A percentile compares a stretch with the other conserved stretches of the same genome.
These are phyloP conservation scores for Eleginops maclovinus DNA, from an alignment of 2,113 vertebrate species.

Conservation along the genomic window DNA sequence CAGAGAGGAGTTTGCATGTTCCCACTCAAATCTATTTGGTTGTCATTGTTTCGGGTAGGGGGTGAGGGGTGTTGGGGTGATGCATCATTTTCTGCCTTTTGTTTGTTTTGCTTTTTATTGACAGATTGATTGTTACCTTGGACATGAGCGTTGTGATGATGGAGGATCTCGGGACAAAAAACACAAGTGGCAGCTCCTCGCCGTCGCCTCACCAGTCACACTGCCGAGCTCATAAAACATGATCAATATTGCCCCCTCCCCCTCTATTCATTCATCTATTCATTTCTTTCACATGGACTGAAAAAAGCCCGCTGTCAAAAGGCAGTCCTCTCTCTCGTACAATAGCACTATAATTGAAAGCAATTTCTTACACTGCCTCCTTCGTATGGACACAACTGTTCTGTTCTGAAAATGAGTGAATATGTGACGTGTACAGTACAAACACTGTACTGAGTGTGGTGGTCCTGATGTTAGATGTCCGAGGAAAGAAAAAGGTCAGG, in stretches of 20 bases:
- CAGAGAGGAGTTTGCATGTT: constrained; percentile 31
- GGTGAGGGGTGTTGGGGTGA: constrained; percentile 32
- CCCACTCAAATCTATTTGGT: constrained; percentile 70
- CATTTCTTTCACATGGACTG: constrained; percentile 51
- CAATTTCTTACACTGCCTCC: constrained; percentile 34
- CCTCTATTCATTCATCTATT: constrained; percentile 62
- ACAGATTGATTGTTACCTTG: constrained; percentile 81
- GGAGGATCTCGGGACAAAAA: constrained; percentile 67
- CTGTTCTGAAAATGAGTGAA: constrained; percentile 30
- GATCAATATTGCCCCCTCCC: constrained; percentile 70
- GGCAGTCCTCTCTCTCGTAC: constrained; percentile 21
- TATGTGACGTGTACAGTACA: constrained; percentile 41
- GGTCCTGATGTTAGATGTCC: constrained; percentile 27
- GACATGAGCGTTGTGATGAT: constrained; percentile 74
- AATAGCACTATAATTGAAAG: constrained; percentile 49
- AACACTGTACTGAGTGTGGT: constrained; percentile 48
- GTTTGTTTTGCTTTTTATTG: constrained; percentile 77
- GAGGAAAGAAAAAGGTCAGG: constrained; percentile 72
- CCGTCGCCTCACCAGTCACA: constrained; percentile 51
- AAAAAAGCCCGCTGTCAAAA: constrained; percentile 46
- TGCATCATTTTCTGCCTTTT: constrained; percentile 78
- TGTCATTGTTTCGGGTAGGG: constrained; percentile 59
- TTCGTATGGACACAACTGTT: constrained; percentile 20
- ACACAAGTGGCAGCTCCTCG: constrained; percentile 66
- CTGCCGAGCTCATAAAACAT: constrained; percentile 67